phyloP scores from a whole-genome alignment of 2,888 invertebrate genomes.

The Sycophila texana region DNA sequence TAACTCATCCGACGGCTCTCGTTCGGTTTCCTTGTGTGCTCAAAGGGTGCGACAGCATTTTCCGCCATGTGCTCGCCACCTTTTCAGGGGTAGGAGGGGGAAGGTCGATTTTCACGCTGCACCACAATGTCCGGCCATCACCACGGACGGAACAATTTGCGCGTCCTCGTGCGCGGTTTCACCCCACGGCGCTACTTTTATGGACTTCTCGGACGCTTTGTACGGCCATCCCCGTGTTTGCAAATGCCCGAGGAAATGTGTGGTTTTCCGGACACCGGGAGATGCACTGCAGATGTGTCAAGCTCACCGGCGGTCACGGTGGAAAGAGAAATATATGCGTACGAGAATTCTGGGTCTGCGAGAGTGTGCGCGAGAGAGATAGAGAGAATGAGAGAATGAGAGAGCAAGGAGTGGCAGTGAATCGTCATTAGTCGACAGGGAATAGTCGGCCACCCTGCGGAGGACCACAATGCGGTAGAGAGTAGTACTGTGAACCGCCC shows the following conservation, averaged over 20 bases:
- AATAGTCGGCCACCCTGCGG: conserved; percentile 64
- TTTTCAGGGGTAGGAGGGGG: background rate
- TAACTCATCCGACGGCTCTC: conserved; percentile 54
- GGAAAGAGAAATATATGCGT: background rate
- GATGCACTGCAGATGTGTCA: conserved; percentile 68
- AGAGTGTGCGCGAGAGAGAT: too few species aligned
- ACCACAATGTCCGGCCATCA: background rate
- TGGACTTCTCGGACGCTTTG: conserved; percentile 28
- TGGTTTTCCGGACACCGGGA: conserved; percentile 62
- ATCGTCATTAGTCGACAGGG: conserved; percentile 69
- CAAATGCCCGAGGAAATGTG: conserved; percentile 64
- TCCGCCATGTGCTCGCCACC: conserved; percentile 43
- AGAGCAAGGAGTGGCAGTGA: conserved; percentile 63
- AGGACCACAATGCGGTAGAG: conserved; percentile 61
- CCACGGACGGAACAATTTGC: conserved; percentile 25
- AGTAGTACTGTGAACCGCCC: conserved; percentile 41
- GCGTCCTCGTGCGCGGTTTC: conserved; percentile 23
- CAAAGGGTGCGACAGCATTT: conserved; percentile 22
- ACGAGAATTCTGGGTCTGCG: background rate
- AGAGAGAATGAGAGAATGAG: conserved; percentile 18
- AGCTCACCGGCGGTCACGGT: conserved; percentile 30
- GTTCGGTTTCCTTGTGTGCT: background rate
- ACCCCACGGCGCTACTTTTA: conserved; percentile 20
- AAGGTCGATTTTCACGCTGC: conserved; percentile 40
- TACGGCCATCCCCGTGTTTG: conserved; percentile 59